Evolutionary conservation across 2,888 invertebrate species (phyloP).

Genomic region (Caenorhabditis macrosperma): DNA sequence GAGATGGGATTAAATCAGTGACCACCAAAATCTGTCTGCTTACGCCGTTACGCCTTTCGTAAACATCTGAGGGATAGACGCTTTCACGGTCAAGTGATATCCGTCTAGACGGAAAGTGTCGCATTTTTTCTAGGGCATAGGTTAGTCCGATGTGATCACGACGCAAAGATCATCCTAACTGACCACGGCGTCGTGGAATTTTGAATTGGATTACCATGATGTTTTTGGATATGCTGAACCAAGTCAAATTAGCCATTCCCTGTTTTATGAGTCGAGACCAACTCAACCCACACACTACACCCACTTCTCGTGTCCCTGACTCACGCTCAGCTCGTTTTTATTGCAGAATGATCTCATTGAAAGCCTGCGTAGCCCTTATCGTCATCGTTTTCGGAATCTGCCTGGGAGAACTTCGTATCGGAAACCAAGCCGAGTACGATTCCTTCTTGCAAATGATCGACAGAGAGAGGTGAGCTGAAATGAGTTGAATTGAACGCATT

Average conservation of each 20-base stretch:
- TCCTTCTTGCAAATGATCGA: slow-evolving; percentile 16
- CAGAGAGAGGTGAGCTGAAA: background rate
- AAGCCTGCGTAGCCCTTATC: background rate
- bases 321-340: no score
- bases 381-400: background rate
- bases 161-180: background rate
- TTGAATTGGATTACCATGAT: background rate
- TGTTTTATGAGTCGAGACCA: background rate
- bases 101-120: background rate
- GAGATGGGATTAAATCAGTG: no score
- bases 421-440: slow-evolving; percentile 4
- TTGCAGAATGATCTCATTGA: no score
- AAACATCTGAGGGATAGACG: background rate
- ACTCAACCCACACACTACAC: no score
- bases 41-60: background rate
- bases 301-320: no score
- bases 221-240: background rate
- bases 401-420: background rate
- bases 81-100: background rate
- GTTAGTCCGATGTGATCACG: background rate
- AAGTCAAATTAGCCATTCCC: background rate
- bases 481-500: background rate
- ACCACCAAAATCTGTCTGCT: no score
- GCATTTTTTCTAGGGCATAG: no score
- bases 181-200: background rate